phyloP scores from a whole-genome alignment of 2,113 vertebrate species.

The Mesembrinibis cayennensis region DNA sequence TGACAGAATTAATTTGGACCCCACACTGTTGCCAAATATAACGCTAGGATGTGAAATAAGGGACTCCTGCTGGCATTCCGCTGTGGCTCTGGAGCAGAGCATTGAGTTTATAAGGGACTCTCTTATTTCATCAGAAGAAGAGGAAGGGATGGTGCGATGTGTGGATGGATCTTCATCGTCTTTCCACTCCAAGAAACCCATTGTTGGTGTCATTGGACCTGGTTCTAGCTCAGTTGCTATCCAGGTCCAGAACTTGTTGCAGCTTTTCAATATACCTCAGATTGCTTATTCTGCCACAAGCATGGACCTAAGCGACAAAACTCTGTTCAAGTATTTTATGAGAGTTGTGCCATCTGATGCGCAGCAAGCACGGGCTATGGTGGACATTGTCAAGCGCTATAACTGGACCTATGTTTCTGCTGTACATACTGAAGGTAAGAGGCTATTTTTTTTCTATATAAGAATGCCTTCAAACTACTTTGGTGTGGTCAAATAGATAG shows the following conservation, averaged over 20 bases:
- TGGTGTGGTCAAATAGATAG: not conserved
- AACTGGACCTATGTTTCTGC: constrained; percentile 99
- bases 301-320: constrained; percentile 98
- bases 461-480: not conserved
- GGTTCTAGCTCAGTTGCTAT: constrained; percentile 98
- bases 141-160: constrained; percentile 86
- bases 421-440: constrained; percentile 95
- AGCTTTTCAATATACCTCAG: constrained; percentile 99
- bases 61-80: constrained; percentile 98
- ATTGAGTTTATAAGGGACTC: constrained; percentile 99
- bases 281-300: constrained; percentile 99
- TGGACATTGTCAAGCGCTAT: constrained; percentile 98
- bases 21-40: constrained; percentile 90
- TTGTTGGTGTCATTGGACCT: constrained; percentile 96
- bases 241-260: constrained; percentile 97
- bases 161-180: constrained; percentile 87
- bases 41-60: constrained; percentile 95
- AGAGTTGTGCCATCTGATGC: constrained; percentile 96
- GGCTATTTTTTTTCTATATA: not conserved
- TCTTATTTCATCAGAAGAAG: constrained; percentile 91
- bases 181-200: constrained; percentile 93
- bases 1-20: constrained; percentile 94
- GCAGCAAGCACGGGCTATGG: constrained; percentile 96
- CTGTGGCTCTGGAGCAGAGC: constrained; percentile 97
- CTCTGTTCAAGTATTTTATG: constrained; percentile 98